phyloP scores from a whole-genome alignment of 1,140 invertebrate species.

The Bombus waltoni region DNA sequence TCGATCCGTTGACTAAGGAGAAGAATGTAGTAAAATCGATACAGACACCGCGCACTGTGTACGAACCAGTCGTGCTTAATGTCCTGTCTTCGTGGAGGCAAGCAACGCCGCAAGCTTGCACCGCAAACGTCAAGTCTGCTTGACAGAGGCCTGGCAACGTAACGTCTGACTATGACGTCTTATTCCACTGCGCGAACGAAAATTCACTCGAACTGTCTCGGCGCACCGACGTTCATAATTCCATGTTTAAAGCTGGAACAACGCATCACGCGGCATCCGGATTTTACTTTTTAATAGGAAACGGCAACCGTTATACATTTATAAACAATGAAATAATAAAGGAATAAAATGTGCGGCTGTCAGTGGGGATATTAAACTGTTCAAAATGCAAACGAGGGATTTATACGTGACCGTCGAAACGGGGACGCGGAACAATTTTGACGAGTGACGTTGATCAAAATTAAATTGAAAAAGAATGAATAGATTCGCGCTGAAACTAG shows the following conservation, averaged over 20 bases:
- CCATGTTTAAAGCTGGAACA: no score
- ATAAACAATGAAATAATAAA: neutral
- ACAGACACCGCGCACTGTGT: neutral
- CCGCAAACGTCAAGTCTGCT: conserved; percentile 5
- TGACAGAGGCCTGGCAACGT: neutral
- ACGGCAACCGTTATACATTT: neutral
- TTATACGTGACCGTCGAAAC: neutral
- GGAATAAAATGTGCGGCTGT: neutral
- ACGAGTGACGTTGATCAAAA: conserved; percentile 2
- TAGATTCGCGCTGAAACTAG: neutral
- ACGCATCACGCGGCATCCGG: neutral
- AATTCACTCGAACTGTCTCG: neutral
- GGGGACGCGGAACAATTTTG: neutral
- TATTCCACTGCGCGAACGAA: neutral
- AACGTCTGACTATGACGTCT: conserved; percentile 26
- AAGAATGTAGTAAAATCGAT: neutral
- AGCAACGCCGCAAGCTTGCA: neutral
- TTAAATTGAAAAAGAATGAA: neutral
- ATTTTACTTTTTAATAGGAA: neutral
- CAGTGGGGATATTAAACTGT: neutral
- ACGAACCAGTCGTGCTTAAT: conserved; percentile 8
- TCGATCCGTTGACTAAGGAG: no score
- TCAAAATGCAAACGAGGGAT: conserved; percentile 5
- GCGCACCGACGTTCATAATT: neutral
- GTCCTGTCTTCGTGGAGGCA: neutral